phyloP scores from a whole-genome alignment of 2,797 vertebrate genomes.

The Melanotaenia boesemani region DNA sequence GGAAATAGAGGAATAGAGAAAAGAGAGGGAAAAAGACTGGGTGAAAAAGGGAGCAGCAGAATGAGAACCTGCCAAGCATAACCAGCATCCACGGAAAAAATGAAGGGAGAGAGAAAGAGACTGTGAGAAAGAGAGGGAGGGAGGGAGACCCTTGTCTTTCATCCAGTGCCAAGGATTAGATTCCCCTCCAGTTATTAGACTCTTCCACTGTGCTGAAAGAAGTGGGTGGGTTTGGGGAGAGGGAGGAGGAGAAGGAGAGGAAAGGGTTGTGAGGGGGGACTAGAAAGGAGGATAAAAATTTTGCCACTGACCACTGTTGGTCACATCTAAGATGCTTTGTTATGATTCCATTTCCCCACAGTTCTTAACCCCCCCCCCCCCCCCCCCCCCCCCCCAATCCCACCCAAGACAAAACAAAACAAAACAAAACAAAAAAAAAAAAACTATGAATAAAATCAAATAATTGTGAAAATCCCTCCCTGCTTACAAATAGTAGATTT shows the following conservation, averaged over 20 bases:
- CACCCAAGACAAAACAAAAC: too few species aligned
- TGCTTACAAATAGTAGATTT: slow-evolving; percentile 64
- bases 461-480: slow-evolving; percentile 37
- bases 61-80: slow-evolving; percentile 77
- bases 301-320: slow-evolving; percentile 60
- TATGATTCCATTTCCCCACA: slow-evolving; percentile 40
- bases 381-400: too few species aligned
- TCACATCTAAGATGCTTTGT: slow-evolving; percentile 50
- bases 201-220: slow-evolving; percentile 84
- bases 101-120: slow-evolving; percentile 72
- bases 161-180: slow-evolving; percentile 88
- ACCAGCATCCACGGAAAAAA: slow-evolving; percentile 76
- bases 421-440: background rate
- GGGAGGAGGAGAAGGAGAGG: background rate
- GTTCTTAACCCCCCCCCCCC: too few species aligned
- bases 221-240: slow-evolving; percentile 72
- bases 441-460: slow-evolving; percentile 36
- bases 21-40: slow-evolving; percentile 42
- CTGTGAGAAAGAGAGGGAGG: slow-evolving; percentile 79
- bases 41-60: slow-evolving; percentile 39
- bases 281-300: slow-evolving; percentile 59
- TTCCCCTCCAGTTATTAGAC: slow-evolving; percentile 88
- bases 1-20: slow-evolving; percentile 34
- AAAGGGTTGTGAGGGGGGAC: slow-evolving; percentile 20
- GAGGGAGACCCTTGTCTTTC: slow-evolving; percentile 82